Base-by-base conservation (phyloP, 2,113 vertebrate species). In the Antennarius striatus region DNA sequence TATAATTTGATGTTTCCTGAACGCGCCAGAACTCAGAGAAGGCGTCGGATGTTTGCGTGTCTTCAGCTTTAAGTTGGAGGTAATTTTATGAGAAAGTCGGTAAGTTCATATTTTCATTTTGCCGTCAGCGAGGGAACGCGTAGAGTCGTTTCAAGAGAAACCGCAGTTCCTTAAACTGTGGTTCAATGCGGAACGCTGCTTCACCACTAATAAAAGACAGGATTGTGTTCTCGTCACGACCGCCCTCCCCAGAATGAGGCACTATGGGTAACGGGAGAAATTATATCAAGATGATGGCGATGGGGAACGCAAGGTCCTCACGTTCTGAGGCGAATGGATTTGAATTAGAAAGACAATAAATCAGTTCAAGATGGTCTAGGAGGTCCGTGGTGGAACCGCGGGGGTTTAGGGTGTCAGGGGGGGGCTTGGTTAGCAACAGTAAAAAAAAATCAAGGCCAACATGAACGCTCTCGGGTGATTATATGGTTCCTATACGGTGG, bases 351-450 rank as follows among this genome's bases (percentile, higher is more conserved):
- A 82, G 63, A 80, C 47, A 59, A 67, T 17, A 79, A 83, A 89
- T 90, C 62, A 67, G 66, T 85, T 83, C 73, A 77, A 84, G 79
- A 73, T 71, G 79, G 56, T 59, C 17, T 57, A 45, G 52, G 80
- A 47, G 76, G 69, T 77, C 68, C 43, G 8, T 67, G 62, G 62
- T 76, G 65, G 77, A 61, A 51, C 56, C 22, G 78, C 62, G 50
- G 58, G 64, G 55, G 63, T 51, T 61, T 22, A 39, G 64, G 36
- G 50, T 14, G 68, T 80, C 71, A 56, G 58, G 57, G 57, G 61
- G 64, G 1, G 39, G 5, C 3, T 40, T 40, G 10, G 10, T 7
- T 6, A 40, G 39, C 10, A 6, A 3, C 39, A 40, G 5, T 40
- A 4, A 6, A 40, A 22, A 51, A 17, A 46, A 29, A 48, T 17